Conservation (phyloP, 2,888 invertebrate genomes). For the Hoplodrina blanda region DNA sequence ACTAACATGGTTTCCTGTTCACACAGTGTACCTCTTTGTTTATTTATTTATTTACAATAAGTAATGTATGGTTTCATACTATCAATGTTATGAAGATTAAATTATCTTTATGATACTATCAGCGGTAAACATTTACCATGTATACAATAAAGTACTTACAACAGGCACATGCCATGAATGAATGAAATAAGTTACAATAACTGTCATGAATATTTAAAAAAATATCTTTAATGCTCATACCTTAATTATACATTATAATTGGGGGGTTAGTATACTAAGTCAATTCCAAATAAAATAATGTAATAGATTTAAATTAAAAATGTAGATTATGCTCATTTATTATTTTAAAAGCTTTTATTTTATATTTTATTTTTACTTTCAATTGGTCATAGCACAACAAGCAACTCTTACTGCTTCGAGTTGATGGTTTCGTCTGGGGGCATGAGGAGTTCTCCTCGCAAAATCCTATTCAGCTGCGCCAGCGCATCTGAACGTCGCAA, state of each 20-base stretch:
- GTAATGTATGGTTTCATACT: not conserved
- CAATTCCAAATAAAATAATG: too few species aligned
- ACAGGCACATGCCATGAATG: constrained; percentile 28
- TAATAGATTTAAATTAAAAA: too few species aligned
- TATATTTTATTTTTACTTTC: constrained; percentile 18
- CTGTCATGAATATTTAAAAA: not conserved
- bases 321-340: not conserved
- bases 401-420: constrained; percentile 92
- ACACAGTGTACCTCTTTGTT: not conserved
- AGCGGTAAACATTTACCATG: constrained; percentile 6
- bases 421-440: constrained; percentile 84
- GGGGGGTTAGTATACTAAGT: too few species aligned
- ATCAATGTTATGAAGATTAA: constrained; percentile 7
- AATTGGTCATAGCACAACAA: constrained; percentile 80
- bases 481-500: constrained; percentile 89
- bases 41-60: not conserved
- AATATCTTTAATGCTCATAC: too few species aligned
- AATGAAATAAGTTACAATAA: constrained; percentile 4
- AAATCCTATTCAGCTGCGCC: constrained; percentile 90
- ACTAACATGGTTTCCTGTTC: not conserved
- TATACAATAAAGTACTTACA: constrained; percentile 6
- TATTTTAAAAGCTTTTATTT: too few species aligned
- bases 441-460: constrained; percentile 83
- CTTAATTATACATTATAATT: not conserved
- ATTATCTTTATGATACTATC: constrained; percentile 22